phyloP scores from a whole-genome alignment of 1,140 invertebrate genomes.

The Ceratoteleas bidentatus region DNA sequence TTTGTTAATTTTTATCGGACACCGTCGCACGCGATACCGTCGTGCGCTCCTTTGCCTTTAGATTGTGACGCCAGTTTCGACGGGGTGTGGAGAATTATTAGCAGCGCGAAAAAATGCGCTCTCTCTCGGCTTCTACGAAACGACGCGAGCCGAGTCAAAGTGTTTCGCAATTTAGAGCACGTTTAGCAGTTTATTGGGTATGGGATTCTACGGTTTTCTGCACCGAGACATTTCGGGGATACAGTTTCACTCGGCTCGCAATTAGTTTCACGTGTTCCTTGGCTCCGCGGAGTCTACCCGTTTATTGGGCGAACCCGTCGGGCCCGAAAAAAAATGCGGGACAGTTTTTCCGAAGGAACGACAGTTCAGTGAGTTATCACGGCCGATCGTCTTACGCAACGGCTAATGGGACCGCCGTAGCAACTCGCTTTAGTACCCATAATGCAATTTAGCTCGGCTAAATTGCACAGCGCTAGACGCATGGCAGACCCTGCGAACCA shows the following conservation, averaged over 20 bases:
- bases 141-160: neutral
- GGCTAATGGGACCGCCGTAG: conserved; percentile 33
- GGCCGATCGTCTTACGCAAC: conserved; percentile 42
- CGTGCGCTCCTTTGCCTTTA: neutral
- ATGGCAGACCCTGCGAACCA: conserved; percentile 26
- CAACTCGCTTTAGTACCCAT: conserved; percentile 52
- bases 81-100: conserved; percentile 6
- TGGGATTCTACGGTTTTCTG: too few relatives aligned
- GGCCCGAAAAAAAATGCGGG: neutral
- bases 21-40: conserved; percentile 25
- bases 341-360: conserved; percentile 7
- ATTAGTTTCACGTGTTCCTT: too few relatives aligned
- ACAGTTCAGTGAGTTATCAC: conserved; percentile 37
- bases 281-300: too few relatives aligned
- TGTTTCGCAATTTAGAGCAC: too few relatives aligned
- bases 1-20: conserved; percentile 44
- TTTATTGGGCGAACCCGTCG: too few relatives aligned
- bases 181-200: too few relatives aligned
- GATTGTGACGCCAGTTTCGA: neutral
- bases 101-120: conserved; percentile 8
- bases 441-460: conserved; percentile 50
- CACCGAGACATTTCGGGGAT: too few relatives aligned
- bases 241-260: too few relatives aligned
- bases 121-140: neutral
- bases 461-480: conserved; percentile 47